phyloP scores from a whole-genome alignment of 92 coral and sea anemone genomes.

The Paragorgia papillata region DNA sequence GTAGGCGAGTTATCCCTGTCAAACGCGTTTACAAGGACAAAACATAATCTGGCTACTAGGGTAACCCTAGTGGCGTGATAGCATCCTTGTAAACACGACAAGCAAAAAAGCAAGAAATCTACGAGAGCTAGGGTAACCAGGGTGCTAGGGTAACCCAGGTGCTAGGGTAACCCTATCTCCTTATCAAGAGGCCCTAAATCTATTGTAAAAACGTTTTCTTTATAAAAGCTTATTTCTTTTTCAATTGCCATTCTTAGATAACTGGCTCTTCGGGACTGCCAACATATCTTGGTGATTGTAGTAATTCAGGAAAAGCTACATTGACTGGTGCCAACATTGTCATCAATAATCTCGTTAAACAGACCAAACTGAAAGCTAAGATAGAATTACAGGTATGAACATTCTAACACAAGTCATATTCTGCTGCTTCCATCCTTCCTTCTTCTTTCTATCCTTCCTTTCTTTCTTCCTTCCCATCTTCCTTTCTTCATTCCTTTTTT shows the following conservation, averaged over 20 bases:
- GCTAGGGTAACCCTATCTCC: too few species aligned
- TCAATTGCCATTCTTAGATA: conserved; percentile 53
- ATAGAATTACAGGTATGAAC: conserved; percentile 79
- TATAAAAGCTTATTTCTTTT: too few species aligned
- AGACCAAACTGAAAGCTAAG: conserved; percentile 79
- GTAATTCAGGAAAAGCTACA: conserved; percentile 86
- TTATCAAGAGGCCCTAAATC: too few species aligned
- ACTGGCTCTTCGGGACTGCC: conserved; percentile 83
- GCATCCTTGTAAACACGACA: too few species aligned
- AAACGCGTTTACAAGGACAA: too few species aligned
- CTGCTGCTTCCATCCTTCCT: neutral
- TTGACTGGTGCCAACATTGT: conserved; percentile 81
- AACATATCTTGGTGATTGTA: conserved; percentile 88
- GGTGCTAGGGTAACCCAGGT: too few species aligned
- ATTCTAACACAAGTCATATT: neutral
- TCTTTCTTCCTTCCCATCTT: neutral
- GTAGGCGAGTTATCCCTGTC: too few species aligned
- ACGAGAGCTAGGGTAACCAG: too few species aligned
- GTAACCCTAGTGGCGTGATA: too few species aligned
- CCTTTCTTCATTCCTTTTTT: neutral
- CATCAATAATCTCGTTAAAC: conserved; percentile 53
- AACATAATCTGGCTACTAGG: too few species aligned
- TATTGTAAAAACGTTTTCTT: too few species aligned
- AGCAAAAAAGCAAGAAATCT: too few species aligned
- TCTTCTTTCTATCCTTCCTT: neutral